Conservation (phyloP, 2,888 invertebrate species). For the Stramonita haemastoma region DNA sequence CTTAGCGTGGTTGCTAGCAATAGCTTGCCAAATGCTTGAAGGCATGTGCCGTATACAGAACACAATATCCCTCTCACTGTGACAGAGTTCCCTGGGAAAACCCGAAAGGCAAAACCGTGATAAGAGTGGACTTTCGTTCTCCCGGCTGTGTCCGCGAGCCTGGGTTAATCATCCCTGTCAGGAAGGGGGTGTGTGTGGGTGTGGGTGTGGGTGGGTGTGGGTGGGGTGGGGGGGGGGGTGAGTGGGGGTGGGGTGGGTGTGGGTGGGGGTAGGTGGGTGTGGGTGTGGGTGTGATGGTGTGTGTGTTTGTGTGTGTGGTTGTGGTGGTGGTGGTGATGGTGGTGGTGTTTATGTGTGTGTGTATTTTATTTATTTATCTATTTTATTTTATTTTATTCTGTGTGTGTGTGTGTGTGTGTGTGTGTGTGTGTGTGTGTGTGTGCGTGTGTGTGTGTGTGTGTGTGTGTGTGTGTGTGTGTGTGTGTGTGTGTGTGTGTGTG, state of each 20-base stretch:
- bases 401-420: not conserved
- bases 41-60: too few relatives aligned
- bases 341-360: not conserved
- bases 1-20: too few relatives aligned
- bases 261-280: not conserved
- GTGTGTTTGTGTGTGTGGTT: too few relatives aligned
- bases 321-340: not conserved
- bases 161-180: too few relatives aligned
- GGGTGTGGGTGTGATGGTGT: not conserved
- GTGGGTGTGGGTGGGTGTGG: not conserved
- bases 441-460: not conserved
- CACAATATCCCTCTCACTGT: too few relatives aligned
- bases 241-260: not conserved
- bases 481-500: constrained; percentile 23
- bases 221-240: not conserved
- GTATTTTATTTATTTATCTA: not conserved
- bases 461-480: constrained; percentile 16
- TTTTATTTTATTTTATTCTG: not conserved
- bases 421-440: not conserved
- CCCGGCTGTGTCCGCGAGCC: too few relatives aligned
- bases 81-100: too few relatives aligned
- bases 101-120: too few relatives aligned
- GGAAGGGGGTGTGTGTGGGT: not conserved
- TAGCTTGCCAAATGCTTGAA: too few relatives aligned
- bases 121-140: too few relatives aligned